Conservation (phyloP, 2,888 invertebrate genomes). For the Oxystoma pomonae region DNA sequence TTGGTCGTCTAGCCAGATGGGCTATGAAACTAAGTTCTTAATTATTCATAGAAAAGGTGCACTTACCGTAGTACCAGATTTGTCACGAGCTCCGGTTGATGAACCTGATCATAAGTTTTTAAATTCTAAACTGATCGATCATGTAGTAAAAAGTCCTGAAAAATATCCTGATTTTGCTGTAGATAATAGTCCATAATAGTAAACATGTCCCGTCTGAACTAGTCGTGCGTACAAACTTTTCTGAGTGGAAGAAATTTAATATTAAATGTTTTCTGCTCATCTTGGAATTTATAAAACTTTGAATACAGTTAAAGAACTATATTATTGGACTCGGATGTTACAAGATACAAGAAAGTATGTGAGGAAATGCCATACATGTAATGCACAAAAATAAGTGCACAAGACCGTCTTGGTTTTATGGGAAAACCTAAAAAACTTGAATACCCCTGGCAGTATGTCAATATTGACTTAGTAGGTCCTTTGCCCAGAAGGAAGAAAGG, state of each 20-base stretch:
- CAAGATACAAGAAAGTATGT: not conserved
- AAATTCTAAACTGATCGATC: not conserved
- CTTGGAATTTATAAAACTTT: too few relatives aligned
- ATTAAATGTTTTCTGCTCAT: too few relatives aligned
- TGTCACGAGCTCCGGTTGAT: constrained; percentile 7
- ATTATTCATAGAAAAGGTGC: constrained; percentile 19
- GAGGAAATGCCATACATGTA: not conserved
- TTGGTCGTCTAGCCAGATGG: not conserved
- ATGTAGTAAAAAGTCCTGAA: not conserved
- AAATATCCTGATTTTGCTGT: not conserved
- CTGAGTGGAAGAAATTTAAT: too few relatives aligned
- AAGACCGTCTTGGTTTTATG: not conserved
- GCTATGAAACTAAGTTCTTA: constrained; percentile 14
- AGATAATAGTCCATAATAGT: too few relatives aligned
- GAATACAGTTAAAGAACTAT: too few relatives aligned
- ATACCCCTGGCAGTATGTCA: not conserved
- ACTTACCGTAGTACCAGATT: constrained; percentile 11
- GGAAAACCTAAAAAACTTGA: not conserved
- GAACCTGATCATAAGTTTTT: not conserved
- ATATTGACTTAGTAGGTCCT: not conserved
- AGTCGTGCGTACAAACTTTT: too few relatives aligned
- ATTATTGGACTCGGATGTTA: too few relatives aligned
- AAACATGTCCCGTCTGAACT: too few relatives aligned
- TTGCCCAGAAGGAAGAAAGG: not conserved
- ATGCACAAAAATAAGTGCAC: not conserved